Base-by-base conservation (phyloP, 2,113 vertebrate genomes). In the Callionymus lyra region DNA sequence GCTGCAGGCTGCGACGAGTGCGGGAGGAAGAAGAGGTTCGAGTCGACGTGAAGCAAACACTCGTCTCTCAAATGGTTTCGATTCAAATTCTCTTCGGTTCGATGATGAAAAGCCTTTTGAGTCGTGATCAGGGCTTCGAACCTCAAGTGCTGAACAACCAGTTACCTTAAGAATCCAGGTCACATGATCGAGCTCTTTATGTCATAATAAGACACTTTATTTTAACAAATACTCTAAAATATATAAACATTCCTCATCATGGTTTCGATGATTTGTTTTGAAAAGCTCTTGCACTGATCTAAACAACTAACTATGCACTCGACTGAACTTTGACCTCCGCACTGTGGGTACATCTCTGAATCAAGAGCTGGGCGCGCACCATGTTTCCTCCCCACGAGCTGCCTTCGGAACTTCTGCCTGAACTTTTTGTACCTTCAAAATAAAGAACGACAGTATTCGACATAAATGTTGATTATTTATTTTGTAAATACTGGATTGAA, bases 281-380 rank as follows among this genome's bases (percentile, higher is more conserved):
- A 11, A 46, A 44, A 44, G 21, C 9, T 13, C 31, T 35, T 41
- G 38, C 56, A 42, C 38, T 50, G 31, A 37, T 18, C 35, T 31
- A 19, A 46, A 47, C 50, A 44, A 27, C 38, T 41, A 63, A 64
- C 77, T 81, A 79, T 81, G 80, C 77, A 82, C 71, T 53, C 37
- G 5, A 68, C n/a, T 67, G 44, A 60, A 45, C 38, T 37, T 21
- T 50, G 69, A 70, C 58, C 57, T 53, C 17, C 14, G 45, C 58
- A 68, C 68, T 72, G 72, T 59, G 63, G 65, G 47, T 44, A 55
- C 38, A 36, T 57, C 38, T 12, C 18, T 57, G 47, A 59, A 59
- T 57, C 63, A 58, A n/a, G 55, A 65, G 51, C 14, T n/a, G n/a
- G 27, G 1, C 1, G 1, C 13, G 31, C 17, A 21, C 37, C 43